Conservation (phyloP, 2,797 vertebrate species). For the Periophthalmus magnuspinnatus region DNA sequence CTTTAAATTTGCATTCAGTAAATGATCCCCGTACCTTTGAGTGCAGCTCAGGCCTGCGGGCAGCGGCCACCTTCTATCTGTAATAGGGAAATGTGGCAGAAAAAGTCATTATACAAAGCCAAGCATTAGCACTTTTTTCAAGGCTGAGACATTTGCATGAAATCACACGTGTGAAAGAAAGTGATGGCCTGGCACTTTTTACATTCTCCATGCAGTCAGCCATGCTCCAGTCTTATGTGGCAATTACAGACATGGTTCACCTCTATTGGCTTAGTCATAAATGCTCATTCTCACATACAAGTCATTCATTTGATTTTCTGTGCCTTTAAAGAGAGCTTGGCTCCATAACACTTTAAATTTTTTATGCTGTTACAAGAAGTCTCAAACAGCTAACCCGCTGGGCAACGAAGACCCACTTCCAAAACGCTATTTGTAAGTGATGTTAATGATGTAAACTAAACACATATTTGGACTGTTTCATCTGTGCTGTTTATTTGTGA, state of each 20-base stretch:
- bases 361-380: conserved; percentile 29
- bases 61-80: conserved; percentile 43
- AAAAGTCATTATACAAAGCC: conserved; percentile 67
- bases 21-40: conserved; percentile 22
- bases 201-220: conserved; percentile 66
- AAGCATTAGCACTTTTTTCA: conserved; percentile 55
- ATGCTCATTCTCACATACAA: conserved; percentile 61
- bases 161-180: conserved; percentile 69
- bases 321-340: conserved; percentile 48
- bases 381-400: conserved; percentile 21
- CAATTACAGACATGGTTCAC: conserved; percentile 74
- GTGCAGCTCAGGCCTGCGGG: conserved; percentile 18
- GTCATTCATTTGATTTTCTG: conserved; percentile 71
- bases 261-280: conserved; percentile 66
- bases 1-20: conserved; percentile 20
- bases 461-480: conserved; percentile 1
- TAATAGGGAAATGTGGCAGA: conserved; percentile 58
- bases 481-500: conserved; percentile 1
- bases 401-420: conserved; percentile 10
- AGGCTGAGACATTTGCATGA: conserved; percentile 67
- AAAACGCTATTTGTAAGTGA: conserved; percentile 16
- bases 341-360: conserved; percentile 52
- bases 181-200: conserved; percentile 71
- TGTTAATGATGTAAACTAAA: conserved; percentile 5
- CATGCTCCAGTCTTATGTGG: conserved; percentile 69